Evolutionary conservation across 2,797 vertebrate species (phyloP), one percentile per base, ranked within the genome.

Genomic region (Bovichtus diacanthus): DNA sequence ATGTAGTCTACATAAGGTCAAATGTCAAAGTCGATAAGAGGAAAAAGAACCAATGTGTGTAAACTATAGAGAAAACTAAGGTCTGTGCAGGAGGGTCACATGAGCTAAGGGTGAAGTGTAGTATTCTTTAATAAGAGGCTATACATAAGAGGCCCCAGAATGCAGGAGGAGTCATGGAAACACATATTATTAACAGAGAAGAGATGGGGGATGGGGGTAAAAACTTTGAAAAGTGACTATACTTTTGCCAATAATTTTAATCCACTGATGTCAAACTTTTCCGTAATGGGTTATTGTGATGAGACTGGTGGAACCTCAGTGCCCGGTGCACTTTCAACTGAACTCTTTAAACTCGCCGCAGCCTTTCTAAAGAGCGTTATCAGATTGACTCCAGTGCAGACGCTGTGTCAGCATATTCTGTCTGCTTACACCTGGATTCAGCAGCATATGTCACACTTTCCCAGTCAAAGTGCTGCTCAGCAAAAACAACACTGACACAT

Each of bases 351-450:
- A 56, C 64, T 7, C 44, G 12, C 12, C 59, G 58, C 38, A 34
- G 29, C 21, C 29, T 64, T 74, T 61, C 54, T 36, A 49, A 69
- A n/a, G 44, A 31, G 5, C 0, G 62, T 73, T 73, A 73, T 76
- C 84, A 69, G 77, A 70, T 53, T 9, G 55, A 56, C 6, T 13
- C 36, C 60, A 5, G 0, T 15, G 0, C 62, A 75, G 74, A 76
- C 75, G 1, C 3, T 16, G 47, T 23, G 85, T 78, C 80, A 78
- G 74, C 79, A 53, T 18, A n/a, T 69, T 69, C 59, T 23, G 34
- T 7, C 56, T 53, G 41, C 53, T 64, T 25, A 8, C 54, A 68
- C 53, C 64, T 72, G 41, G 43, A 54, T n/a, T 39, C 67, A 61
- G 46, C 63, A 31, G 12, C 49, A 25, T 15, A 39, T 15, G 10